Evolutionary conservation across 2,113 vertebrate species (phyloP).

Genomic region (Mionectes macconnelli): DNA sequence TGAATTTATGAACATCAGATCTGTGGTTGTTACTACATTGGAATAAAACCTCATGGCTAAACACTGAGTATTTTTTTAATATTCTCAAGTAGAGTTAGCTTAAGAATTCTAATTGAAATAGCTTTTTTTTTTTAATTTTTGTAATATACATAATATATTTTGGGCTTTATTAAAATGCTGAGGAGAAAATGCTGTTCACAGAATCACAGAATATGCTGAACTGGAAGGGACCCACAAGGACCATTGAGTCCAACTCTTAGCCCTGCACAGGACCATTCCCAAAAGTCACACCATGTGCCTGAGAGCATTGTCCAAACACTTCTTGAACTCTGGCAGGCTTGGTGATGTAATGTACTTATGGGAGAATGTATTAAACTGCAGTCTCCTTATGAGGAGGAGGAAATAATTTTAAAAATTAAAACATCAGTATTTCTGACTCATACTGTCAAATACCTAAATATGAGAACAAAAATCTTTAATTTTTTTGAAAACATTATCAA

Average conservation of each 20-base stretch:
- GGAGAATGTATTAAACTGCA: neutral
- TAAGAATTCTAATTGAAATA: neutral
- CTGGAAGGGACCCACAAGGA: neutral
- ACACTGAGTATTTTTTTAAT: neutral
- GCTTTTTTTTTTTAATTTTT: neutral
- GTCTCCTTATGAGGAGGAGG: neutral
- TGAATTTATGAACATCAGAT: neutral
- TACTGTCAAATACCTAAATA: neutral
- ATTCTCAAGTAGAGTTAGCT: conserved; percentile 1
- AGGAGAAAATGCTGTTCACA: neutral
- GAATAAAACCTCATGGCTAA: neutral
- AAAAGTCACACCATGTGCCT: neutral
- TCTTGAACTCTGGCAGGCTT: neutral
- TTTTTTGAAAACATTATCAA: neutral
- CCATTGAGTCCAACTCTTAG: neutral
- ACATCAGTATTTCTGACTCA: neutral
- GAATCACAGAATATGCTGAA: neutral
- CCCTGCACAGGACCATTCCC: neutral
- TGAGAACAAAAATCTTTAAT: neutral
- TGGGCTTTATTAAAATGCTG: neutral
- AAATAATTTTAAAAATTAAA: neutral
- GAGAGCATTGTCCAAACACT: neutral
- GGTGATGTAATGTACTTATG: neutral
- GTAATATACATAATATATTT: neutral
- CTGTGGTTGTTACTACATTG: neutral